phyloP scores from a whole-genome alignment of 2,797 vertebrate species.

The Buphagus erythrorhynchus region DNA sequence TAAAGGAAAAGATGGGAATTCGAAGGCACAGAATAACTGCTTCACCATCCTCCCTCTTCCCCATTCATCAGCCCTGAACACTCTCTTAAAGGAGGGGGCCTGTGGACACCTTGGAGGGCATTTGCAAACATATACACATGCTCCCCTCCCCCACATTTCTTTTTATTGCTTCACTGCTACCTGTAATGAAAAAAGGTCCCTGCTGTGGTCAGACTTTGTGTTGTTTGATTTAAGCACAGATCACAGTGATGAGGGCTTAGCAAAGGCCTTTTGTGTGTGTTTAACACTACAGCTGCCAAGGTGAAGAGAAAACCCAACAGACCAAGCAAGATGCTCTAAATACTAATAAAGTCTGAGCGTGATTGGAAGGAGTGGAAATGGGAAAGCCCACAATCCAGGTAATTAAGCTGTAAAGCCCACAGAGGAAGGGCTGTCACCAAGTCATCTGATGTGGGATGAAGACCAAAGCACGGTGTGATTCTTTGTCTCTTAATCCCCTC shows the following conservation, averaged over 20 bases:
- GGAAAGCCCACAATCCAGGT: conserved; percentile 47
- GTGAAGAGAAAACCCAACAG: background rate
- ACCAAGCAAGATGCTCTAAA: conserved; percentile 7
- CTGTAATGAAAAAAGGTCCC: conserved; percentile 34
- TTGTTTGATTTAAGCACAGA: conserved; percentile 44
- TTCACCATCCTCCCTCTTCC: background rate
- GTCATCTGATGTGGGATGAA: conserved; percentile 58
- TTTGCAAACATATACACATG: background rate
- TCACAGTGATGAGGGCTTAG: conserved; percentile 2
- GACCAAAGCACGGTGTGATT: conserved; percentile 39
- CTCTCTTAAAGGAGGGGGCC: background rate
- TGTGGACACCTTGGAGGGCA: background rate
- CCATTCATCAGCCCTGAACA: background rate
- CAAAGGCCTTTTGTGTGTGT: background rate
- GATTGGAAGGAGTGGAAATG: conserved; percentile 34
- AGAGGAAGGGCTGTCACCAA: conserved; percentile 55
- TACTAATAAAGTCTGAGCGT: conserved; percentile 29
- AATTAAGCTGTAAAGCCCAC: conserved; percentile 71
- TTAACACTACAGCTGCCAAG: conserved; percentile 32
- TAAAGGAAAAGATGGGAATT: background rate
- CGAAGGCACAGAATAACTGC: background rate
- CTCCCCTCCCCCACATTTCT: background rate
- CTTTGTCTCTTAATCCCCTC: conserved; percentile 54
- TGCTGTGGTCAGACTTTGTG: conserved; percentile 14
- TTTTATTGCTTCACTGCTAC: conserved; percentile 33